These are phyloP conservation scores for Drosophila mauritiana DNA, from an alignment of 1,140 invertebrate genomes.

Conservation along the genomic window DNA sequence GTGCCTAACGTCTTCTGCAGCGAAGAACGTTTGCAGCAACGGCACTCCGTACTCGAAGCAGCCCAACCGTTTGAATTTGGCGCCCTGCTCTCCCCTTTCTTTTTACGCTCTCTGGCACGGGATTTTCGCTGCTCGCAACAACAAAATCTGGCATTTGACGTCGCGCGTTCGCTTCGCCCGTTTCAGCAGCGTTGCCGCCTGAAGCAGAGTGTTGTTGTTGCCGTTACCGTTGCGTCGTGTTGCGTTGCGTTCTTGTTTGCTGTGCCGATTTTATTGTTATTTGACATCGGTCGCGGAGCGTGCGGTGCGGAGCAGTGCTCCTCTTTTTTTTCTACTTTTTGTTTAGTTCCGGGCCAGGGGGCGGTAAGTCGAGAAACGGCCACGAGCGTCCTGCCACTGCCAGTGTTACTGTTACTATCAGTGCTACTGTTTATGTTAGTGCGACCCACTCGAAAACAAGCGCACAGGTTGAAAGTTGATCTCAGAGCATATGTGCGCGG, in stretches of 20 bases:
- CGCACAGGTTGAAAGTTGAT: slow-evolving; percentile 24
- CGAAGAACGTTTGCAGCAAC: too few species aligned
- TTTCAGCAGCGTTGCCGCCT: slow-evolving; percentile 3
- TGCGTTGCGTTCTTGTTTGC: slow-evolving; percentile 7
- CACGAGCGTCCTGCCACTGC: neutral
- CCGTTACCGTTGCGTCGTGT: neutral
- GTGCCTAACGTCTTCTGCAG: too few species aligned
- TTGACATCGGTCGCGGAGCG: too few species aligned
- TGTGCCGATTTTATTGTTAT: slow-evolving; percentile 9
- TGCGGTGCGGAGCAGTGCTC: neutral
- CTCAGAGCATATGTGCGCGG: slow-evolving; percentile 32
- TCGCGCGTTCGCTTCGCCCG: neutral
- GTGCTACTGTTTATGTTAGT: neutral
- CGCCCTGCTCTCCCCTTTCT: neutral
- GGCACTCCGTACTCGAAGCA: too few species aligned
- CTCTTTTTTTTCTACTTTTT: slow-evolving; percentile 31
- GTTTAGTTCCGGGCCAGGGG: slow-evolving; percentile 16
- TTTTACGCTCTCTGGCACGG: neutral
- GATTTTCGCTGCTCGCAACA: slow-evolving; percentile 5
- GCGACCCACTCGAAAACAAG: neutral
- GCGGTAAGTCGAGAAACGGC: neutral
- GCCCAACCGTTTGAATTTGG: neutral
- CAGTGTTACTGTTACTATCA: neutral
- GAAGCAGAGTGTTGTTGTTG: slow-evolving; percentile 1
- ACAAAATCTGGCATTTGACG: slow-evolving; percentile 10